Evolutionary conservation across 1,140 invertebrate genomes (phyloP), one percentile per base, ranked within the genome.

Genomic region (silkworm (Bombyx mori)): DNA sequence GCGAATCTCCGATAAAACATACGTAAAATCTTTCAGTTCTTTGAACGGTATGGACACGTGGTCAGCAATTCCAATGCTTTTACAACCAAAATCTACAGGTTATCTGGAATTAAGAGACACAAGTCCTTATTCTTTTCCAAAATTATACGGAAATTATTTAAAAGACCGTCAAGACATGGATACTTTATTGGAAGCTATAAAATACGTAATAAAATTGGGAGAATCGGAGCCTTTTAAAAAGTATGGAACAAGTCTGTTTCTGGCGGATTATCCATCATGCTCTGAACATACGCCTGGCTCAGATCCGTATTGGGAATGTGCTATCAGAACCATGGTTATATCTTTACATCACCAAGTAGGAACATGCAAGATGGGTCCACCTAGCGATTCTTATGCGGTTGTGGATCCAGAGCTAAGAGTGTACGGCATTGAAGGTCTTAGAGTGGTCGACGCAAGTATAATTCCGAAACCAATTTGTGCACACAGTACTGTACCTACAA

Each of bases 301-400:
- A 3, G 93, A 94, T 48, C 81, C 89, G 2, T 96, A 96, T 68
- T 95, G 94, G 92, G 88, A 90, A 44, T 96, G 95, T 75, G 91
- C 92, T n/a, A 88, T 94, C 3, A 89, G 88, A 62, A 89, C 92
- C 51, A 73, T 93, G 51, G 88, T 90, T 0, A 75, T 89, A 1
- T 91, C 91, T 58, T 86, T 92, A 60, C 92, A 94, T 66, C 93
- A 96, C 71, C 92, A 93, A 56, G 82, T 91, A 7, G 90, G 91
- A 0, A 94, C 94, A 0, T 92, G 90, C 12, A 94, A 92, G 79
- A 96, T 96, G 95, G 95, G 95, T 0, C 91, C 92, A 0, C 45
- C 67, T 1, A 79, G 58, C 9, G 94, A 96, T 75, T 71, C 85
- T 2, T 77, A 89, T 12, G 92, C 94, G 1, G 94, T 97, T 0